phyloP scores from a whole-genome alignment of 2,113 vertebrate genomes.

The Prunella fulvescens region DNA sequence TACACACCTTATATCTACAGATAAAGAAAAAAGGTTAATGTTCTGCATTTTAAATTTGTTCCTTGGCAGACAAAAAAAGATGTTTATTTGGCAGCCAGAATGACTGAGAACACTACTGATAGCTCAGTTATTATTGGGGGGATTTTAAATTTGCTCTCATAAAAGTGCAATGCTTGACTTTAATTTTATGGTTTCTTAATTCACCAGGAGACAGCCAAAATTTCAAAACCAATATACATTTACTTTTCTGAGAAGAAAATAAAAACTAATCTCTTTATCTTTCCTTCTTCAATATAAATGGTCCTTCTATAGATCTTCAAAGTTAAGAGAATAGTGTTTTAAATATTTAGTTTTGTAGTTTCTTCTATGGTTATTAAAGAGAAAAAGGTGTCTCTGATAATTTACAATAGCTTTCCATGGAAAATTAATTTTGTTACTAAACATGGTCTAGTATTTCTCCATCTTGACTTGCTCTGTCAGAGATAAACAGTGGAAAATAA shows the following conservation, averaged over 20 bases:
- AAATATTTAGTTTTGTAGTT: background rate
- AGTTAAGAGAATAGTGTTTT: background rate
- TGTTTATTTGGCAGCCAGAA: background rate
- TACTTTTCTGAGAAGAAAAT: constrained; percentile 13
- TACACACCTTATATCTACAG: background rate
- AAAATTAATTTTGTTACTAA: background rate
- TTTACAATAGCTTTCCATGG: background rate
- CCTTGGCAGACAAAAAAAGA: background rate
- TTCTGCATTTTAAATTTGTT: background rate
- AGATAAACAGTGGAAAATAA: background rate
- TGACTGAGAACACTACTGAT: background rate
- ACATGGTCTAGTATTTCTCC: background rate
- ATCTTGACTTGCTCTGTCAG: background rate
- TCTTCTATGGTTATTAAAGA: background rate
- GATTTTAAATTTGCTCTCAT: constrained; percentile 37
- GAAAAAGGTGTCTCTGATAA: background rate
- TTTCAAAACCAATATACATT: background rate
- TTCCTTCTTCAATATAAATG: background rate
- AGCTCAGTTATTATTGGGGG: background rate
- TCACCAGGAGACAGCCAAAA: background rate
- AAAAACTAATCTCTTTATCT: background rate
- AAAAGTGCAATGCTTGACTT: background rate
- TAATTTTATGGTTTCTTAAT: constrained; percentile 18
- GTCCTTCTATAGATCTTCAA: background rate
- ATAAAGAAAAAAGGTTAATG: background rate